These are phyloP conservation scores for Candoia aspera DNA, from an alignment of 2,113 vertebrate species.

Conservation along the genomic window DNA sequence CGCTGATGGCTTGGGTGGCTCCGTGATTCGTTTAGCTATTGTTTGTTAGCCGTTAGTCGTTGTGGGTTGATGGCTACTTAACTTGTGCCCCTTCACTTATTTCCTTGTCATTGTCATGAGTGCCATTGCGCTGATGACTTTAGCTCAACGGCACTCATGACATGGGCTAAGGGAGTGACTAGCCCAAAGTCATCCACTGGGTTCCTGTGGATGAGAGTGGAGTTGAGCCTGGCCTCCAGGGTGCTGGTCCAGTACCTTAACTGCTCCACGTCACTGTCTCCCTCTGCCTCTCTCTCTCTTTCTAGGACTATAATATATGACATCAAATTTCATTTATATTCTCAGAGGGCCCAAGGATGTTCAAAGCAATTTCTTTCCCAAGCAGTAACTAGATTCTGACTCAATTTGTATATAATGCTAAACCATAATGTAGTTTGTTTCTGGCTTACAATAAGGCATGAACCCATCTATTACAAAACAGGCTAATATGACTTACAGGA, in stretches of 20 bases:
- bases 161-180: neutral
- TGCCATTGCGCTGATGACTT: no score
- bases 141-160: no score
- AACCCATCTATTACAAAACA: neutral
- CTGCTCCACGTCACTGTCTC: neutral
- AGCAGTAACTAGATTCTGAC: neutral
- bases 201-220: neutral
- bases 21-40: no score
- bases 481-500: neutral
- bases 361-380: neutral
- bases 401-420: neutral
- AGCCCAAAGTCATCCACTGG: neutral
- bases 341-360: neutral
- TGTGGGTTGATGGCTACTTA: no score
- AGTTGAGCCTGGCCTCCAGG: neutral
- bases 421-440: neutral
- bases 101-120: no score
- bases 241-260: neutral
- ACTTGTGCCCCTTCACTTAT: no score
- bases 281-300: neutral
- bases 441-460: neutral
- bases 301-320: neutral
- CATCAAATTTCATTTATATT: neutral
- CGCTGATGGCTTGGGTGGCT: no score
- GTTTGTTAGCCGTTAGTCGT: no score